Percentiles rank a stretch among this genome's conserved stretches.
Conservation (phyloP, 2,888 invertebrate species). For the Euplexia lucipara region DNA sequence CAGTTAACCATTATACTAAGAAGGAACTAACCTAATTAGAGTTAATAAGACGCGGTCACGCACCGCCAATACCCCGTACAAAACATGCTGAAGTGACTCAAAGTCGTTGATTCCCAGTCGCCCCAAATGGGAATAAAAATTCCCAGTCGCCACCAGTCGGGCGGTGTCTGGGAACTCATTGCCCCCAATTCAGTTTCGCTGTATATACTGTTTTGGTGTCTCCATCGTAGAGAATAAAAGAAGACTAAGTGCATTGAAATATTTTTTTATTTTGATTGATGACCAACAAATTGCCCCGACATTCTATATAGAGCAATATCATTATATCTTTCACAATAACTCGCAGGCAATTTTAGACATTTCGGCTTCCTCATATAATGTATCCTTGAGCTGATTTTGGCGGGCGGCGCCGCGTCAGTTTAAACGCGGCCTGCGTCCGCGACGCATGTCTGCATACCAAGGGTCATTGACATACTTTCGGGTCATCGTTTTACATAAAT, state of each 20-base stretch:
- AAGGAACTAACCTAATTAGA: constrained; percentile 42
- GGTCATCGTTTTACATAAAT: constrained; percentile 22
- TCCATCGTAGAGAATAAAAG: no score
- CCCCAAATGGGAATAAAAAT: no score
- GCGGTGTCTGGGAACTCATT: no score
- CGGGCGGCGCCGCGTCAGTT: constrained; percentile 34
- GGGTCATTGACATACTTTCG: constrained; percentile 36
- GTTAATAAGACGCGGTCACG: constrained; percentile 11
- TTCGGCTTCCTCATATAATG: constrained; percentile 47
- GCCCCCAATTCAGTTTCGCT: no score
- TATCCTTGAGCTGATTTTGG: constrained; percentile 57
- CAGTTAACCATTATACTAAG: constrained; percentile 7
- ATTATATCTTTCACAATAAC: constrained; percentile 30
- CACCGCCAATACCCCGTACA: neutral
- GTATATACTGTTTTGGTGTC: no score
- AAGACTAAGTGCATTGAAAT: no score
- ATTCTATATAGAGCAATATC: constrained; percentile 6
- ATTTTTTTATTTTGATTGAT: no score
- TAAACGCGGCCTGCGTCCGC: constrained; percentile 8
- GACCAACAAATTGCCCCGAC: constrained; percentile 3
- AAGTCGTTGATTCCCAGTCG: no score
- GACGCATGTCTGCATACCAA: constrained; percentile 1
- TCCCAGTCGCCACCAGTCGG: no score
- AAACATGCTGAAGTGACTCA: neutral
- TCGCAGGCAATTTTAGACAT: constrained; percentile 42